These are phyloP conservation scores for Micoletzkya japonica DNA, from an alignment of 2,888 invertebrate species.

Conservation along the genomic window DNA sequence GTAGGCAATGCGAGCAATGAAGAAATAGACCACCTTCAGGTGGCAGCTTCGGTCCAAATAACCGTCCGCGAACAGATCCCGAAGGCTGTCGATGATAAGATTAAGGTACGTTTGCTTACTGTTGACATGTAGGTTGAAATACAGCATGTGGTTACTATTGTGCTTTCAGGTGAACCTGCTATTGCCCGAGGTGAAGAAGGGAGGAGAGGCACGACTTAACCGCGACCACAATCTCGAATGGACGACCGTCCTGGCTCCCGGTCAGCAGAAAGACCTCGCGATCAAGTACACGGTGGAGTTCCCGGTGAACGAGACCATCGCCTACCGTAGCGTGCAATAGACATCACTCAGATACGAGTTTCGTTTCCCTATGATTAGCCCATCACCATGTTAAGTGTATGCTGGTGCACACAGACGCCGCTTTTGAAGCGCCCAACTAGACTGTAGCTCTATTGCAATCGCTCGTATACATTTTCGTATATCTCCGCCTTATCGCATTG, in stretches of 20 bases:
- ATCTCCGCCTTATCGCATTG: too few species aligned
- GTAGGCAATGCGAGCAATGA: slow-evolving; percentile 36
- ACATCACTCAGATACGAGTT: too few species aligned
- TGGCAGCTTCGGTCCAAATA: slow-evolving; percentile 51
- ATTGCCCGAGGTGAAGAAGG: slow-evolving; percentile 51
- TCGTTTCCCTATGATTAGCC: too few species aligned
- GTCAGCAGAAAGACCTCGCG: slow-evolving; percentile 50
- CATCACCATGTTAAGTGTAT: too few species aligned
- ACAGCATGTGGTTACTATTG: background rate
- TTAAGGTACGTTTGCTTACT: slow-evolving; percentile 61
- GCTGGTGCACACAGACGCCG: too few species aligned
- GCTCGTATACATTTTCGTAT: too few species aligned
- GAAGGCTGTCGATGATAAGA: slow-evolving; percentile 65
- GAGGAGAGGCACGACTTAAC: slow-evolving; percentile 51
- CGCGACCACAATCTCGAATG: slow-evolving; percentile 61
- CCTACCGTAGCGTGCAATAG: slow-evolving; percentile 31
- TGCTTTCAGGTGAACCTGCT: slow-evolving; percentile 37
- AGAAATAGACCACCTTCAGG: background rate
- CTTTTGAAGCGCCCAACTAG: too few species aligned
- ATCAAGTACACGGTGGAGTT: slow-evolving; percentile 58
- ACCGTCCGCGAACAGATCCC: slow-evolving; percentile 65
- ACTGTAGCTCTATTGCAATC: too few species aligned
- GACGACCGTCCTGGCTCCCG: slow-evolving; percentile 54
- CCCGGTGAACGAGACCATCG: slow-evolving; percentile 49
- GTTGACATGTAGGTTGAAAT: background rate